Evolutionary conservation across 2,888 invertebrate genomes (phyloP).

Genomic region (Allygus modestus): DNA sequence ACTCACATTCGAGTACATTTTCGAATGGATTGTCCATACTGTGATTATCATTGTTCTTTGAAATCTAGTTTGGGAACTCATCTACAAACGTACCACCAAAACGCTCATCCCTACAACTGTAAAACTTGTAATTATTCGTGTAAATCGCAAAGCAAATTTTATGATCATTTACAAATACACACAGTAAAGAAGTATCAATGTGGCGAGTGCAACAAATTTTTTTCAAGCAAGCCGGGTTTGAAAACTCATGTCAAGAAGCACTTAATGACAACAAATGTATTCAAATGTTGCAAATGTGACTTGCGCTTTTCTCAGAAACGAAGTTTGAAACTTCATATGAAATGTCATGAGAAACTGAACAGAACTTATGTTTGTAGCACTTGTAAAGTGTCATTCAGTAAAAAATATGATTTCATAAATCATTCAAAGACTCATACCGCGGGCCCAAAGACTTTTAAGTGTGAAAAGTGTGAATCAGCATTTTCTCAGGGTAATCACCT

Average conservation of each 20-base stretch:
- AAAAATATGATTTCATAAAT: neutral
- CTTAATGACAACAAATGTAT: neutral
- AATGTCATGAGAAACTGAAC: neutral
- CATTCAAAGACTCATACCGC: neutral
- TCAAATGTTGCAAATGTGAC: constrained; percentile 16
- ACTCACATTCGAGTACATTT: constrained; percentile 34
- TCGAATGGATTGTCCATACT: constrained; percentile 14
- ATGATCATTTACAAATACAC: constrained; percentile 8
- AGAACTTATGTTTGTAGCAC: neutral
- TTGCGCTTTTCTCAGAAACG: neutral
- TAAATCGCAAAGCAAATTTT: neutral
- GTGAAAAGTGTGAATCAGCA: constrained; percentile 9
- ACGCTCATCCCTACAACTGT: neutral
- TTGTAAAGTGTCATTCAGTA: neutral
- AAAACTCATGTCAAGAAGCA: constrained; percentile 8
- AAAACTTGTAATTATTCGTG: constrained; percentile 1
- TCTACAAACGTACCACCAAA: neutral
- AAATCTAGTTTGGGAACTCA: neutral
- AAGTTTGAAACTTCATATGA: constrained; percentile 25
- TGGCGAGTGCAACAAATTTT: neutral
- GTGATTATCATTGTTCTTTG: constrained; percentile 19
- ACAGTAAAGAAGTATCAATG: neutral
- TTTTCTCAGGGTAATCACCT: constrained; percentile 16
- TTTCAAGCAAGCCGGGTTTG: neutral
- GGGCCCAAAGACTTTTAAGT: constrained; percentile 4